Evolutionary conservation across 2,888 invertebrate species (phyloP), one percentile per base, ranked within the genome.

Genomic region (Polylopha cassiicola): DNA sequence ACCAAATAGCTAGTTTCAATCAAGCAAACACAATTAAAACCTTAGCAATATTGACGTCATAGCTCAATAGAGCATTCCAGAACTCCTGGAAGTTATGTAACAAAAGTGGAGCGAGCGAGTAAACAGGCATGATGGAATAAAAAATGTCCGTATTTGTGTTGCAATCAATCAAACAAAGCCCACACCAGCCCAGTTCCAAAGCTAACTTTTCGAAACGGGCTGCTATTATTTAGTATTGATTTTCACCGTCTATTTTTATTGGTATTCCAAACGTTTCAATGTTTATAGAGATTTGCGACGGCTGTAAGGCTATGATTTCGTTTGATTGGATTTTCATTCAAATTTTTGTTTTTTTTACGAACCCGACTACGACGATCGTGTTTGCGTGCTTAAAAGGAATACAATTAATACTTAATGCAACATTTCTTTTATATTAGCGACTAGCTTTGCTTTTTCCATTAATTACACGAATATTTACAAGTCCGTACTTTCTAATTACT

Each of bases 81-180:
- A 37, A 16, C 11, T 28, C 16, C 36, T 10, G 14, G 24, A 26
- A 43, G 44, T 44, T 59, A 60, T 46, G 55, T 63, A 65, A 67
- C 59, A 66, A 64, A 59, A 67, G 55, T 55, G 50, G 55, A 56
- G 24, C 53, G 58, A 50, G 46, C 53, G 55, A 46, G 67, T 63
- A 75, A 78, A 75, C 67, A 77, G 51, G 53, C 52, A 58, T 61
- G 67, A 71, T 67, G 61, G 69, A 74, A 71, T 73, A 72, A 77
- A 77, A 77, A 74, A 72, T 59, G 57, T 47, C 59, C 49, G 46
- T 78, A 73, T 79, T 78, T 79, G 77, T 69, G 65, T 73, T 73
- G 75, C 81, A 79, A 80, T 82, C 81, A 78, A 77, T 81, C 82
- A 79, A 76, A 81, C 76, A 79, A 73, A 71, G 73, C 75, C 58